Conservation (phyloP, 2,797 vertebrate species). For the Micromesistius poutassou region DNA sequence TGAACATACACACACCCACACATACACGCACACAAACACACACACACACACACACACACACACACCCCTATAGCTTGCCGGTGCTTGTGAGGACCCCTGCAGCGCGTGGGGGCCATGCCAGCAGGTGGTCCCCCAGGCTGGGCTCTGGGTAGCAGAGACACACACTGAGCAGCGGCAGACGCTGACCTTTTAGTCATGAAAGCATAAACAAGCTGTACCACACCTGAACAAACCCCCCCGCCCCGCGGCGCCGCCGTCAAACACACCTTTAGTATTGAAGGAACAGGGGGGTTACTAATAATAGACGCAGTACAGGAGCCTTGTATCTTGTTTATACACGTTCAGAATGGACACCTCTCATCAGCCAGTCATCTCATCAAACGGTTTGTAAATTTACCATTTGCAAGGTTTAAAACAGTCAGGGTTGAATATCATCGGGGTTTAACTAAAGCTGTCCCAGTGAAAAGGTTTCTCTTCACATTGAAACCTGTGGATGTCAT, state of each 20-base stretch:
- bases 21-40: background rate
- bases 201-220: slow-evolving; percentile 2
- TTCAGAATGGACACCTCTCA: too few species aligned
- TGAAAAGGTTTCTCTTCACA: background rate
- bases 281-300: background rate
- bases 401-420: too few species aligned
- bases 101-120: background rate
- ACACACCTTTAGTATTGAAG: background rate
- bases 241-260: background rate
- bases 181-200: background rate
- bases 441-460: background rate
- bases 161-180: background rate
- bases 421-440: too few species aligned
- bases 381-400: too few species aligned
- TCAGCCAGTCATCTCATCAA: too few species aligned
- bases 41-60: background rate
- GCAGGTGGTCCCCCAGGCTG: background rate
- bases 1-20: background rate
- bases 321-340: too few species aligned
- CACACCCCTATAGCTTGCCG: background rate
- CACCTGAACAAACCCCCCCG: background rate
- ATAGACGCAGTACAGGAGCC: background rate
- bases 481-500: background rate
- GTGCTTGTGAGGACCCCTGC: background rate
- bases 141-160: background rate